These are phyloP conservation scores for Ctenodactylus gundi DNA, from an alignment of 2,113 vertebrate genomes.

Conservation along the genomic window DNA sequence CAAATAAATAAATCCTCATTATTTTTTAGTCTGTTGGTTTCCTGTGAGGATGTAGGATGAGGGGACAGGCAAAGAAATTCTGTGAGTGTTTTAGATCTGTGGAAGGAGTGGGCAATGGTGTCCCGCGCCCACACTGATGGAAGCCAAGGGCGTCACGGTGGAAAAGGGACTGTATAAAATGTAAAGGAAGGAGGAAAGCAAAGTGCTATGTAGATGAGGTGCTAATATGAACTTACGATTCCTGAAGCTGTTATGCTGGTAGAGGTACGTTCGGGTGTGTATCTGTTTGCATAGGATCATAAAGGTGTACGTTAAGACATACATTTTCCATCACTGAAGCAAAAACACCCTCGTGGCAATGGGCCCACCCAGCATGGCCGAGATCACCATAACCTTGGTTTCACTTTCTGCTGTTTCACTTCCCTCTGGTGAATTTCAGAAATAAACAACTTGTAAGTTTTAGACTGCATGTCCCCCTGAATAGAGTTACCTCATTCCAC, in stretches of 20 bases:
- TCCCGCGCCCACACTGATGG: neutral
- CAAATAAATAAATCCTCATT: neutral
- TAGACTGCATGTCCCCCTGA: neutral
- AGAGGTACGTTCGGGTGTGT: too few relatives aligned
- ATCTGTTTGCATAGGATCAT: neutral
- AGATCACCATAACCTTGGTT: neutral
- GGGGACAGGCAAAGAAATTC: neutral
- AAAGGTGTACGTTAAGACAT: rapidly evolving
- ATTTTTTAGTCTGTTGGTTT: neutral
- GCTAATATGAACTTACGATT: neutral
- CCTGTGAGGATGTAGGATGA: neutral
- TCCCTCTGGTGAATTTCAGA: neutral
- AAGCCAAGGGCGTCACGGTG: neutral
- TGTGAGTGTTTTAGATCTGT: neutral
- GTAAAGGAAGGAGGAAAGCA: neutral
- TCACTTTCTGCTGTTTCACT: neutral
- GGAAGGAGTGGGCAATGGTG: neutral
- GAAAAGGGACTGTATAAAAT: neutral
- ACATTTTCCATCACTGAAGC: neutral
- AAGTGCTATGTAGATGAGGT: neutral
- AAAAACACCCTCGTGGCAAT: neutral
- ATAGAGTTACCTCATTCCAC: neutral
- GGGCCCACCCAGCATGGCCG: too few relatives aligned
- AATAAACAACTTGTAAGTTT: neutral
- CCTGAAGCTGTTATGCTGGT: too few relatives aligned